Percentiles rank a stretch among this genome's conserved stretches.
Evolutionary conservation across 2,888 invertebrate genomes (phyloP).

Genomic region (Marronus borbonicus): DNA sequence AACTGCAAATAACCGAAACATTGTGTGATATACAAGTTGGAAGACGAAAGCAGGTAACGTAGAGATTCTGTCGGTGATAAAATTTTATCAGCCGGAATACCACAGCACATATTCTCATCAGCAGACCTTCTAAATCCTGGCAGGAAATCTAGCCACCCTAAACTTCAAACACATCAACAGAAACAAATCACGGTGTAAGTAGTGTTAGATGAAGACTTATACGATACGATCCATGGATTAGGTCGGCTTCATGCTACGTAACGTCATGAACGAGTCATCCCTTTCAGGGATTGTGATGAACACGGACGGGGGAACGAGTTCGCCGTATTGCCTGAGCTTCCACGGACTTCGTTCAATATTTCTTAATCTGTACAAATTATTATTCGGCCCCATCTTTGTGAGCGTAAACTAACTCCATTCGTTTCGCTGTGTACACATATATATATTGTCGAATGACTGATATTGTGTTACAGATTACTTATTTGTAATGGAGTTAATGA

Average conservation of each 20-base stretch:
- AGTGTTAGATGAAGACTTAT: conserved; percentile 68
- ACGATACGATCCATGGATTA: conserved; percentile 64
- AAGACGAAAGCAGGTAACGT: conserved; percentile 24
- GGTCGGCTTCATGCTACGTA: conserved; percentile 41
- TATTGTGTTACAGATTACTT: neutral
- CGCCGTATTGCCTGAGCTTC: conserved; percentile 16
- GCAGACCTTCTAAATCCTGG: conserved; percentile 65
- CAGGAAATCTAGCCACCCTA: conserved; percentile 59
- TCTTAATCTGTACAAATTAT: conserved; percentile 42
- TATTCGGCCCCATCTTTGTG: conserved; percentile 7
- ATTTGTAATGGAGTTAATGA: too few species aligned
- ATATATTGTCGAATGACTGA: neutral
- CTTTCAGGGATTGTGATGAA: conserved; percentile 44
- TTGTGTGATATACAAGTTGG: conserved; percentile 29
- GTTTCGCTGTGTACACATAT: conserved; percentile 11
- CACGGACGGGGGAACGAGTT: conserved; percentile 23
- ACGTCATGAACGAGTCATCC: conserved; percentile 43
- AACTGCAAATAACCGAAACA: neutral
- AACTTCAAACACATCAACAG: conserved; percentile 60
- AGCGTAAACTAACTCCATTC: conserved; percentile 15
- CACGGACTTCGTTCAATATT: conserved; percentile 38
- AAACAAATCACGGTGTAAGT: conserved; percentile 67
- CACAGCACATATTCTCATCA: conserved; percentile 64
- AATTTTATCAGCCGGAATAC: conserved; percentile 52
- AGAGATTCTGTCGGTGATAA: conserved; percentile 45